Base-by-base conservation (phyloP, 2,113 vertebrate species). In the Perccottus glenii region DNA sequence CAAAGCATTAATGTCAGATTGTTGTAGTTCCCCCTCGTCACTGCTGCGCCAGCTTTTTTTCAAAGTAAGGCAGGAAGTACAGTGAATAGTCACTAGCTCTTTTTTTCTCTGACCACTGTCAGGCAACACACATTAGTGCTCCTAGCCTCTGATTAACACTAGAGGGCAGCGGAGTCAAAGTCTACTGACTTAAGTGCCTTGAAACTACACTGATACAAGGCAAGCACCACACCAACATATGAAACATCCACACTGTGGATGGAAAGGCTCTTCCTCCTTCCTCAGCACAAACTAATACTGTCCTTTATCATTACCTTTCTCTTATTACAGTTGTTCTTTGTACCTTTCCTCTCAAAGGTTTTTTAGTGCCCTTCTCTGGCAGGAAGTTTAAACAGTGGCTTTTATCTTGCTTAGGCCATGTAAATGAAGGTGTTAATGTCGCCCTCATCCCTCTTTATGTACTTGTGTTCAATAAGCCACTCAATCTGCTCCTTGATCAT, bases 401-500 rank as follows among this genome's bases (percentile, higher is more conserved):
- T 48, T 6, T 11, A 7, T 6, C 3, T 58, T n/a, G 61, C 19
- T 67, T 92, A 93, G 67, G 96, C 97, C 96, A 99, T 98, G 79
- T 99, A 99, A 82, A 98, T 94, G 92, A 98, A 99, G 69, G 96
- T 99, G 91, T 99, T 99, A 92, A 98, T 96, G 90, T 98, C 96
- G 0, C 93, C 90, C 85, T 98, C 96, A 53, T 98, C 96, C 88
- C 96, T 95, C 91, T 96, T 94, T 87, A 98, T 98, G 85, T 98
- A 98, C 78, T 98, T 98, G 94, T 98, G 96, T 85, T 99, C 96
- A 80, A 99, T 98, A 83, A 99, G 96, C 96, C 97, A 99, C 85
- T 99, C 96, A 0, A 99, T 99, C 88, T 99, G 97, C 89, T 98
- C 96, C 90, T 99, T 99, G 91, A 99, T 99, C 96, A 99, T 99